Percentiles rank a stretch among this genome's conserved stretches.
Conservation (phyloP, 2,888 invertebrate species). For the Caradrina kadenii region DNA sequence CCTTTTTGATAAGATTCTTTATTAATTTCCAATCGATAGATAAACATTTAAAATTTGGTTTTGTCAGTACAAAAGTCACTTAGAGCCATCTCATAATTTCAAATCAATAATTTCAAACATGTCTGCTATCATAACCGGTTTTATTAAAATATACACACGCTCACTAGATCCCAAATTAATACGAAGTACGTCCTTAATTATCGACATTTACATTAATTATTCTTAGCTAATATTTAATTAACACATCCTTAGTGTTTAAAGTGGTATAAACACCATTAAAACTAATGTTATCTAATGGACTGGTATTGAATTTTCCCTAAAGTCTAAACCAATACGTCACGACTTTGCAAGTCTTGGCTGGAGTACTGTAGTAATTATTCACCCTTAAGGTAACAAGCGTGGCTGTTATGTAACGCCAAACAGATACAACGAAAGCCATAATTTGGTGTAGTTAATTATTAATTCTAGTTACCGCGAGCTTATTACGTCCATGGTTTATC, state of each 20-base stretch:
- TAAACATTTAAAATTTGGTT: background rate
- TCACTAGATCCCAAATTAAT: slow-evolving; percentile 14
- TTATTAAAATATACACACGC: slow-evolving; percentile 7
- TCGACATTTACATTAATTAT: slow-evolving; percentile 19
- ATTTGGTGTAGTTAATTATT: slow-evolving; percentile 59
- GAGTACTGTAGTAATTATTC: slow-evolving; percentile 12
- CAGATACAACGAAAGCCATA: slow-evolving; percentile 33
- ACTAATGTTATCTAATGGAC: background rate
- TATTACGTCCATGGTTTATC: slow-evolving; percentile 58
- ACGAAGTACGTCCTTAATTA: slow-evolving; percentile 39
- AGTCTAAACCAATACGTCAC: background rate
- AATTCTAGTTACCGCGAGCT: slow-evolving; percentile 56
- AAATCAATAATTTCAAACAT: slow-evolving; percentile 9
- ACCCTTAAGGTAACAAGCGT: slow-evolving; percentile 12
- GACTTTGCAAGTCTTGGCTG: background rate
- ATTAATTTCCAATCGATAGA: no score
- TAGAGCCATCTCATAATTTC: background rate
- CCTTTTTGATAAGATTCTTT: background rate
- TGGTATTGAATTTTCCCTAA: background rate
- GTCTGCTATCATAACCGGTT: slow-evolving; percentile 22
- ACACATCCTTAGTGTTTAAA: slow-evolving; percentile 26
- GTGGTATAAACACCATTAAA: background rate
- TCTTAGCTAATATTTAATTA: slow-evolving; percentile 39
- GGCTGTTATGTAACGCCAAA: slow-evolving; percentile 7
- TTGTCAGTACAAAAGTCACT: background rate